These are phyloP conservation scores for Sclerodermus sp. DNA, from an alignment of 2,888 invertebrate genomes.

Conservation along the genomic window DNA sequence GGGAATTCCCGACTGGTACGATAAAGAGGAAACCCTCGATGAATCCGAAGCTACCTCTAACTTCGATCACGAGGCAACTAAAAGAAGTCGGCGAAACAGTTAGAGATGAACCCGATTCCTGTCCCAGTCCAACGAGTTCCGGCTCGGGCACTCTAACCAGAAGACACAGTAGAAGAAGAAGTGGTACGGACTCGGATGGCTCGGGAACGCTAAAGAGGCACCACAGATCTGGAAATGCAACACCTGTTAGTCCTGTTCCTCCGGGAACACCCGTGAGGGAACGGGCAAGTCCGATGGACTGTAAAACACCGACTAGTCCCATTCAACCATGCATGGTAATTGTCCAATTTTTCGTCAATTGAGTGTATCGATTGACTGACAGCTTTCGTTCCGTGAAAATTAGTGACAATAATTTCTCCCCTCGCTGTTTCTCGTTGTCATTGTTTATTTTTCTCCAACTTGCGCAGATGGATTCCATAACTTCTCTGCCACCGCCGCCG, in stretches of 20 bases:
- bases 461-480: slow-evolving; percentile 65
- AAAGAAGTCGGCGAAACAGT: slow-evolving; percentile 83
- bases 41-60: slow-evolving; percentile 88
- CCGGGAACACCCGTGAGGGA: slow-evolving; percentile 61
- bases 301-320: slow-evolving; percentile 52
- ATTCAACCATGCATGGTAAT: slow-evolving; percentile 48
- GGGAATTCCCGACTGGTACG: slow-evolving; percentile 66
- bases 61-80: slow-evolving; percentile 85
- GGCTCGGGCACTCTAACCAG: slow-evolving; percentile 63
- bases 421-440: not conserved
- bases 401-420: too few species aligned
- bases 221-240: slow-evolving; percentile 58
- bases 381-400: too few species aligned
- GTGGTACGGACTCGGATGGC: slow-evolving; percentile 59
- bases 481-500: slow-evolving; percentile 60
- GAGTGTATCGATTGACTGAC: too few species aligned
- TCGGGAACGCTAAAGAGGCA: slow-evolving; percentile 54
- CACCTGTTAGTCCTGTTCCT: slow-evolving; percentile 56
- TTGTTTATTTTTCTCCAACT: slow-evolving; percentile 26
- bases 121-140: slow-evolving; percentile 56
- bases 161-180: slow-evolving; percentile 62
- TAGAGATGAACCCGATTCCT: slow-evolving; percentile 61
- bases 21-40: slow-evolving; percentile 91
- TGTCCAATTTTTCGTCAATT: too few species aligned
- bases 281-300: slow-evolving; percentile 57